phyloP scores from a whole-genome alignment of 2,113 vertebrate genomes.

The Myrmecobius fasciatus region DNA sequence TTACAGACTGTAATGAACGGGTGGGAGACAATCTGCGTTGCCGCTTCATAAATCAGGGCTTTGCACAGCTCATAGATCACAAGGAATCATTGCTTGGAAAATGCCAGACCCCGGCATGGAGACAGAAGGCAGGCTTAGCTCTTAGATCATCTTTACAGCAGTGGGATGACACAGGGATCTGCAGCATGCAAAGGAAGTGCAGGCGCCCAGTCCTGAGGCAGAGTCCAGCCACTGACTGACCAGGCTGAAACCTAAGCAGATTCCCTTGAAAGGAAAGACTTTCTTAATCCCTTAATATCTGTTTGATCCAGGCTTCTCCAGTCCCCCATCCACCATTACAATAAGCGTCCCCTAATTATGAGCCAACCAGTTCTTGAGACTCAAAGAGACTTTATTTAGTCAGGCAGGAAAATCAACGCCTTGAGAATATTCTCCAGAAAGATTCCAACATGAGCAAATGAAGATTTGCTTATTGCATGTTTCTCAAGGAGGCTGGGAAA shows the following conservation, averaged over 20 bases:
- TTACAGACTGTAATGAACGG: rapidly evolving
- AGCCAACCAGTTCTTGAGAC: neutral
- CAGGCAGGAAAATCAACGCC: neutral
- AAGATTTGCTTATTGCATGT: too few species aligned
- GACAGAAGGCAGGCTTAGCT: neutral
- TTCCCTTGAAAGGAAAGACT: neutral
- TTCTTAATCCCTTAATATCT: neutral
- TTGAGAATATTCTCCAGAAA: neutral
- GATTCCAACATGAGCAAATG: too few species aligned
- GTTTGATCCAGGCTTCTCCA: neutral
- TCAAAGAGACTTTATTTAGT: neutral
- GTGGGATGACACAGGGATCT: rapidly evolving
- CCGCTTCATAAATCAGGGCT: constrained; percentile 4
- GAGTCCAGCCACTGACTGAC: neutral
- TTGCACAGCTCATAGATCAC: neutral
- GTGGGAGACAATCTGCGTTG: rapidly evolving
- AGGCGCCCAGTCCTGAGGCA: constrained; percentile 50
- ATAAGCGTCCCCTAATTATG: neutral
- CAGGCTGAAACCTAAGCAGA: neutral
- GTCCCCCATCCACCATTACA: neutral
- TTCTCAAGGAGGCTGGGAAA: too few species aligned
- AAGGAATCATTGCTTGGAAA: rapidly evolving
- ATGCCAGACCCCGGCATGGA: neutral
- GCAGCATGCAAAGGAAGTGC: rapidly evolving
- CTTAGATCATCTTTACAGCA: neutral